phyloP scores from a whole-genome alignment of 2,888 invertebrate genomes.

The Ctenicera cuprea region DNA sequence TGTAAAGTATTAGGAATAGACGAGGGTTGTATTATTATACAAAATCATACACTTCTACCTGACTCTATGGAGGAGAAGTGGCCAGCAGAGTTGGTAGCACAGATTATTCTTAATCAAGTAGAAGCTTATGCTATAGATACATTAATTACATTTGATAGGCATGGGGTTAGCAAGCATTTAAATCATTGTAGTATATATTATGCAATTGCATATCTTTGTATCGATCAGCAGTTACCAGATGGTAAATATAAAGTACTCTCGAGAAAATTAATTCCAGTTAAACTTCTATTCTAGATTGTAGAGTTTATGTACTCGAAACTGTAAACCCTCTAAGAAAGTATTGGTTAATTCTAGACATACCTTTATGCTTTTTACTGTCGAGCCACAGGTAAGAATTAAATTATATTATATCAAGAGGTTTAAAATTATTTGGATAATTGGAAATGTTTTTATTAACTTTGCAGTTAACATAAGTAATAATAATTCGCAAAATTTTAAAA shows the following conservation, averaged over 20 bases:
- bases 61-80: conserved; percentile 88
- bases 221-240: conserved; percentile 83
- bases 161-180: conserved; percentile 93
- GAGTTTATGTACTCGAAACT: conserved; percentile 88
- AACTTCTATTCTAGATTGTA: conserved; percentile 80
- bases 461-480: too few relatives aligned
- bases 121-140: conserved; percentile 87
- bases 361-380: conserved; percentile 85
- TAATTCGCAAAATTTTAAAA: background rate
- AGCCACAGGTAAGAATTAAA: conserved; percentile 80
- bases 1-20: conserved; percentile 88
- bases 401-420: too few relatives aligned
- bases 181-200: conserved; percentile 94
- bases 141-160: conserved; percentile 94
- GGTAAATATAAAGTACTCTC: conserved; percentile 74
- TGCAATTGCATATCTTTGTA: conserved; percentile 86
- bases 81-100: conserved; percentile 81
- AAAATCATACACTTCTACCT: conserved; percentile 82
- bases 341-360: conserved; percentile 87
- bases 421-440: too few relatives aligned
- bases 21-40: conserved; percentile 83
- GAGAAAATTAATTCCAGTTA: background rate
- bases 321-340: conserved; percentile 92
- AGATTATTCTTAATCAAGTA: conserved; percentile 79
- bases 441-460: background rate